Evolutionary conservation across 2,888 invertebrate genomes (phyloP), one percentile per base, ranked within the genome.

Genomic region (Megamerina dolium): DNA sequence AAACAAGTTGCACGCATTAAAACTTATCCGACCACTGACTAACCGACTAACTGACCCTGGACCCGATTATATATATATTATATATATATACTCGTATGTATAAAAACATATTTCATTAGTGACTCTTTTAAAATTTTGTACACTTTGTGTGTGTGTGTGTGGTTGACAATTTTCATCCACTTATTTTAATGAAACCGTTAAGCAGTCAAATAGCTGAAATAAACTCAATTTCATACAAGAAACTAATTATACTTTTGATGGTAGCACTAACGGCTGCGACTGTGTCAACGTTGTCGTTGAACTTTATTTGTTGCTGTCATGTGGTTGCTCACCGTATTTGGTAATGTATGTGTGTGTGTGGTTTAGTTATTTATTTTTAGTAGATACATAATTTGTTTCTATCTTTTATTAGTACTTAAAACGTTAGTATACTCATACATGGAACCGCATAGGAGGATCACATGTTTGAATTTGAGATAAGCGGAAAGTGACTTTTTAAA

Each of bases 91-190:
- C n/a, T n/a, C n/a, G n/a, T n/a, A n/a, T n/a, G n/a, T n/a, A n/a
- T n/a, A n/a, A n/a, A n/a, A n/a, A 55, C 64, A 63, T 62, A 62
- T 56, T 63, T 64, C 56, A 62, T 63, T 63, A 57, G 61, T 54
- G 62, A 62, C 57, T 60, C 57, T 57, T 59, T 40, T 27, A 58
- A 59, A 31, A 27, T 43, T 16, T 14, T 31, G 8, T 16, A 13
- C 13, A 8, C 13, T 30, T 12, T 9, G 18, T 27, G 33, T 12
- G 14, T 17, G 23, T 37, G 19, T 37, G 37, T 17, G 39, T 34
- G 33, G 27, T 32, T 32, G 35, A 40, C 48, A 43, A 40, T 41
- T 40, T 34, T 20, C 21, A 39, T 51, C 40, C 53, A 57, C 59
- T 57, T 56, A 52, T 56, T 57, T 53, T 56, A 56, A 60, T 60